A percentile compares a stretch with the other conserved stretches of the same genome.
Evolutionary conservation across 2,797 vertebrate genomes (phyloP).

Genomic region (Apogon talboti): DNA sequence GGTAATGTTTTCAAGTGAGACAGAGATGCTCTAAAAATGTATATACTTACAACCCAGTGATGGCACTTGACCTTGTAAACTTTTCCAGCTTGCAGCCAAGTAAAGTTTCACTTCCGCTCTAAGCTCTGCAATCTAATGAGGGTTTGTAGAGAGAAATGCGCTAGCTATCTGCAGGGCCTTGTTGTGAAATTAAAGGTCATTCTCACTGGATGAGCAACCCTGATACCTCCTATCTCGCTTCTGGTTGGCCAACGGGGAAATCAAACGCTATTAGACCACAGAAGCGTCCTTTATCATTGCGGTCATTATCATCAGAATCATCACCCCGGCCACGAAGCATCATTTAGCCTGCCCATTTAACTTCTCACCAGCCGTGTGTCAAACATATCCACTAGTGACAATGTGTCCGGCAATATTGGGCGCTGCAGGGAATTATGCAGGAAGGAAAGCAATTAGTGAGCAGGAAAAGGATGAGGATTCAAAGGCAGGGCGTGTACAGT

Average conservation of each 20-base stretch:
- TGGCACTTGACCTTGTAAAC: constrained; percentile 75
- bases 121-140: constrained; percentile 73
- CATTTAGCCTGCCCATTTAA: constrained; percentile 77
- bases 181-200: constrained; percentile 84
- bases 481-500: constrained; percentile 66
- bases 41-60: constrained; percentile 28
- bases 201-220: constrained; percentile 76
- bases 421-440: constrained; percentile 71
- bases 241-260: constrained; percentile 76
- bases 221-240: constrained; percentile 70
- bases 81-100: constrained; percentile 67
- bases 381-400: constrained; percentile 71
- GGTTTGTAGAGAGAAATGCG: constrained; percentile 57
- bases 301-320: constrained; percentile 77
- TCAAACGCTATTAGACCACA: constrained; percentile 79
- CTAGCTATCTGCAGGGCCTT: constrained; percentile 70
- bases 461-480: constrained; percentile 63
- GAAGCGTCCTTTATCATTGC: constrained; percentile 76
- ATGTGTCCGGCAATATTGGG: constrained; percentile 69
- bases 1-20: constrained; percentile 44
- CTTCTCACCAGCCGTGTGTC: constrained; percentile 73
- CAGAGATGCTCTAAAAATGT: constrained; percentile 44
- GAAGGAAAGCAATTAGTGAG: constrained; percentile 78
- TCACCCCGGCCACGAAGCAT: constrained; percentile 71
- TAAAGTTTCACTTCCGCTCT: constrained; percentile 68